Percentiles rank a stretch among this genome's conserved stretches.
These are phyloP conservation scores for Epsilonema sp. DNA, from an alignment of 2,888 invertebrate species.

Conservation along the genomic window DNA sequence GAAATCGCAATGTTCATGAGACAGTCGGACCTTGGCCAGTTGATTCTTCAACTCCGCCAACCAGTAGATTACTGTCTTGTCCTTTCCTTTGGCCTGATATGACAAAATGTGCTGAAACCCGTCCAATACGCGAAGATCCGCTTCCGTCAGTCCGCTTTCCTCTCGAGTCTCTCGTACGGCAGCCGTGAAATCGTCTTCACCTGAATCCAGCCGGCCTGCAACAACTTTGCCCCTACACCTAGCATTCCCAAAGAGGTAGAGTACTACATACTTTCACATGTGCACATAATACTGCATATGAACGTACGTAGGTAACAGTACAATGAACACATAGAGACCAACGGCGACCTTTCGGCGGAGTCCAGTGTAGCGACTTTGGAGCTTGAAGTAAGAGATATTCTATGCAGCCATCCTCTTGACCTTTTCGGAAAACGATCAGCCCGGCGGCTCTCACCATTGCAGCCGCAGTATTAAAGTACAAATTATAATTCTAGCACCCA, in stretches of 20 bases:
- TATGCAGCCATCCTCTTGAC: background rate
- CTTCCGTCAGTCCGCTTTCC: background rate
- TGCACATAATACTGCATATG: too few relatives aligned
- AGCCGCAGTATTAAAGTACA: too few relatives aligned
- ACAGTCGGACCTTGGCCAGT: background rate
- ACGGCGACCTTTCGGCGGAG: background rate
- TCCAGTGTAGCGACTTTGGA: background rate
- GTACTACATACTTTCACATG: too few relatives aligned
- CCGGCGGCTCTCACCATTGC: background rate
- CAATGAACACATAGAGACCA: too few relatives aligned
- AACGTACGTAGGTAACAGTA: too few relatives aligned
- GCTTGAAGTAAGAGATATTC: background rate
- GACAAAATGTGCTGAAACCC: background rate
- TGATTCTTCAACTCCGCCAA: background rate
- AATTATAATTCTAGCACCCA: too few relatives aligned
- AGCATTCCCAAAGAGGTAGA: too few relatives aligned
- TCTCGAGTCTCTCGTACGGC: background rate
- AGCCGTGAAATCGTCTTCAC: background rate
- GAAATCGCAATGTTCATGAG: background rate
- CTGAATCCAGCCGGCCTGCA: background rate
- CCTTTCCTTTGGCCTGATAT: background rate
- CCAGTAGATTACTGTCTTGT: background rate
- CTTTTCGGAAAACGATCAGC: background rate
- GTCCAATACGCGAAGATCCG: background rate
- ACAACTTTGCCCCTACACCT: too few relatives aligned